A percentile compares a stretch with the other conserved stretches of the same genome.
Evolutionary conservation across 1,140 invertebrate genomes (phyloP).

Genomic region (Pachypeltis micranthus): DNA sequence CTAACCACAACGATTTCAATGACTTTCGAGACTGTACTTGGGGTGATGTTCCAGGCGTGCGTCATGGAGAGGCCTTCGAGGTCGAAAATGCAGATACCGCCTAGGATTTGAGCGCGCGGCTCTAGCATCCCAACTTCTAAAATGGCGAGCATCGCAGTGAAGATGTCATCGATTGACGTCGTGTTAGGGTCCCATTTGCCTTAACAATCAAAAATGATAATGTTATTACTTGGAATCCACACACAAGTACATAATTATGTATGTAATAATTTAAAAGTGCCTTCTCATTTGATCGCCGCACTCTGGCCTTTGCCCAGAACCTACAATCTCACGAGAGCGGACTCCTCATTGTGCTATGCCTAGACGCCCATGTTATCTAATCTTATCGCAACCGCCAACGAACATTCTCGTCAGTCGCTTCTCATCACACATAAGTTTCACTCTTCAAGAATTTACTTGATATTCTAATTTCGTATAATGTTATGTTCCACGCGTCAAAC

Average conservation of each 20-base stretch:
- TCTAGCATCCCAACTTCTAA: slow-evolving; percentile 62
- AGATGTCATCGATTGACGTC: slow-evolving; percentile 52
- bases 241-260: neutral
- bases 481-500: too few relatives aligned
- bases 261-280: neutral
- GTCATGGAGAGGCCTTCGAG: slow-evolving; percentile 52
- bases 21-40: slow-evolving; percentile 48
- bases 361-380: too few relatives aligned
- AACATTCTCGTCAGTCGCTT: too few relatives aligned
- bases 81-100: slow-evolving; percentile 63
- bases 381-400: too few relatives aligned
- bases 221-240: neutral
- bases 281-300: neutral
- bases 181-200: slow-evolving; percentile 60
- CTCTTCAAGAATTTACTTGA: too few relatives aligned
- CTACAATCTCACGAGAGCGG: too few relatives aligned
- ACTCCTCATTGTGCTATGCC: too few relatives aligned
- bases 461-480: too few relatives aligned
- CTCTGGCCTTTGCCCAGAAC: too few relatives aligned
- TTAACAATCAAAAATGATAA: slow-evolving; percentile 28
- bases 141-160: slow-evolving; percentile 55
- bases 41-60: slow-evolving; percentile 60
- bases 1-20: slow-evolving; percentile 52
- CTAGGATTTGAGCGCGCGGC: slow-evolving; percentile 57
- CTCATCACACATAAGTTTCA: too few relatives aligned